phyloP scores from a whole-genome alignment of 1,140 invertebrate genomes.

The Antheraea pernyi region DNA sequence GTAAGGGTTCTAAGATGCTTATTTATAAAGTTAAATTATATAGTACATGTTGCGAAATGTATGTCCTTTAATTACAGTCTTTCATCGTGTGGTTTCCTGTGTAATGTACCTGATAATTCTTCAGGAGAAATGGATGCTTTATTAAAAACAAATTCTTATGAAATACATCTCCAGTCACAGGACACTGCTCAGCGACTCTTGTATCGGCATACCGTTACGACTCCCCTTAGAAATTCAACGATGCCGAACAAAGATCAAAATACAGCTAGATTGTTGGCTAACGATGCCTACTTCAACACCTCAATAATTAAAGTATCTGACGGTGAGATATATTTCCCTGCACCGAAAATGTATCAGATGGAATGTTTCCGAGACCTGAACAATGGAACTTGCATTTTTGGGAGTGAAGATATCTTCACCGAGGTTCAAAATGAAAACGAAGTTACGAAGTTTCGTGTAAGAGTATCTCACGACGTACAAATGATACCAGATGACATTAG shows the following conservation, averaged over 20 bases:
- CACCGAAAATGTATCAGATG: constrained; percentile 65
- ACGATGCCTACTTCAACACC: constrained; percentile 80
- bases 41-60: neutral
- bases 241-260: constrained; percentile 75
- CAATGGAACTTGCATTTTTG: constrained; percentile 55
- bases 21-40: neutral
- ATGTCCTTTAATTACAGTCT: constrained; percentile 47
- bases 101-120: constrained; percentile 72
- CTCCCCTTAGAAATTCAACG: constrained; percentile 57
- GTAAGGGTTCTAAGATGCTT: constrained; percentile 41
- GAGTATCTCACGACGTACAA: constrained; percentile 50
- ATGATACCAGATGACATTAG: constrained; percentile 36
- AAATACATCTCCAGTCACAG: constrained; percentile 73
- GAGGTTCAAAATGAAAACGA: constrained; percentile 32
- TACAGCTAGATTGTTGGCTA: constrained; percentile 78
- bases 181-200: constrained; percentile 61
- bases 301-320: constrained; percentile 80
- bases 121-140: constrained; percentile 74
- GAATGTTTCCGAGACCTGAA: constrained; percentile 41
- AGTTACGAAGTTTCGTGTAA: constrained; percentile 38
- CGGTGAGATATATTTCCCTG: constrained; percentile 81
- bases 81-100: constrained; percentile 81
- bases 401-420: constrained; percentile 41
- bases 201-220: constrained; percentile 57
- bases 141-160: constrained; percentile 77